Base-by-base conservation (phyloP, 2,797 vertebrate genomes). In the Chrosomus eos region DNA sequence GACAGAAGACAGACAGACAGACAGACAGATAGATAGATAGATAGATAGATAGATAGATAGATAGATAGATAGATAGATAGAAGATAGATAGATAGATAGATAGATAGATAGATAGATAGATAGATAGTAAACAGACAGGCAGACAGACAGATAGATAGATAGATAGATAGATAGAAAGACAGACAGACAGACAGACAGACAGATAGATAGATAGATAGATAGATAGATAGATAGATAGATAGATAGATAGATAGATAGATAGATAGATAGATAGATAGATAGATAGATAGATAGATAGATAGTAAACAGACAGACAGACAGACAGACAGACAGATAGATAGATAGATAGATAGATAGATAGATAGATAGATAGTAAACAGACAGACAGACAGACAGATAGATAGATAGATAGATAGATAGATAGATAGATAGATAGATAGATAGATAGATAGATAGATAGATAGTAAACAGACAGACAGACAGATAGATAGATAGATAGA, bases 171-270 rank as follows among this genome's bases (percentile, higher is more conserved):
- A 66, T 7, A 33, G 62, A 66, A n/a, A n/a, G n/a, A n/a, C n/a
- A n/a, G n/a, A n/a, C n/a, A n/a, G n/a, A n/a, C n/a, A n/a, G n/a
- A n/a, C n/a, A n/a, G n/a, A n/a, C n/a, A n/a, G n/a, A n/a, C 18
- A 66, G 62, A 64, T 64, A 26, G 62, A 66, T 31, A 66, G 26
- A 64, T 64, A 31, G 62, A 66, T 66, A 31, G 62, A 66, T 66
- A 18, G 62, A 31, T 28, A 14, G n/a, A 64, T 2, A 64, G 28
- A 66, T 7, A 7, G 13, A 58, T 3, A n/a, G 55, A 58, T 7
- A 51, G 48, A 51, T 18, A 33, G 10, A 66, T 31, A 31, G 62
- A 68, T 0, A 19, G 31, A 68, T 8, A 4, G 66, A 70, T 4
- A 2, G 55, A 70, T 13, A 6, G 71, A 74, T 0, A 5, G 19